Base-by-base conservation (phyloP, 2,797 vertebrate genomes). In the Astyanax mexicanus region DNA sequence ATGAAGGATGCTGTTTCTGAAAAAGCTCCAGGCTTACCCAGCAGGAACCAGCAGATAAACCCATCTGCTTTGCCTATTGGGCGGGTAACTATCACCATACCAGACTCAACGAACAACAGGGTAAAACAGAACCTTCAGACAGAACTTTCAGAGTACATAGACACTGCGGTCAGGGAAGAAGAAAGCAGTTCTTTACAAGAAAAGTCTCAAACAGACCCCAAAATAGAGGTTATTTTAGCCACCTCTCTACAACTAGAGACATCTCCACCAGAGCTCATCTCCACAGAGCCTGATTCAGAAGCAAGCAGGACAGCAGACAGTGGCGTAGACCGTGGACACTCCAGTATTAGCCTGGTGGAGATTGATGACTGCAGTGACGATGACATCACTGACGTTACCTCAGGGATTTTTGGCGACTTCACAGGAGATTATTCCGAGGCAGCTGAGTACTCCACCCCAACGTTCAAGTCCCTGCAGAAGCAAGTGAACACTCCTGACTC, bases 401-500 rank as follows among this genome's bases (percentile, higher is more conserved):
- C 94, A 0, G 94, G 95, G 0, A 81, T 95, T 70, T 95, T 95
- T 86, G 90, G 92, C 0, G 93, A 95, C 77, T 79, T 89, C 57
- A 82, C 91, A 0, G 78, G 84, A 1, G 93, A 92, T 0, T 86
- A 78, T 47, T 0, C n/a, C 0, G 93, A 93, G 74, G 86, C 86
- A 0, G 85, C 77, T 0, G 95, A 95, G 19, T 90, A 80, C 0
- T 19, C 74, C 0, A 88, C 86, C 0, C 91, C 92, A 0, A 85
- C 92, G 0, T 87, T 95, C 51, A 93, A 94, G 84, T 92, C 92
- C 1, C 87, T 95, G 38, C 96, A 97, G 91, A 97, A 95, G 88
- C 95, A 95, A 82, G 92, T 89, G 44, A 95, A 93, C 23, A 96
- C 95, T 0, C 96, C 96, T 0, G 95, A 96, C 72, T 96, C 95